These are phyloP conservation scores for Acestrorhynchus altus DNA, from an alignment of 2,797 vertebrate species.

Conservation along the genomic window DNA sequence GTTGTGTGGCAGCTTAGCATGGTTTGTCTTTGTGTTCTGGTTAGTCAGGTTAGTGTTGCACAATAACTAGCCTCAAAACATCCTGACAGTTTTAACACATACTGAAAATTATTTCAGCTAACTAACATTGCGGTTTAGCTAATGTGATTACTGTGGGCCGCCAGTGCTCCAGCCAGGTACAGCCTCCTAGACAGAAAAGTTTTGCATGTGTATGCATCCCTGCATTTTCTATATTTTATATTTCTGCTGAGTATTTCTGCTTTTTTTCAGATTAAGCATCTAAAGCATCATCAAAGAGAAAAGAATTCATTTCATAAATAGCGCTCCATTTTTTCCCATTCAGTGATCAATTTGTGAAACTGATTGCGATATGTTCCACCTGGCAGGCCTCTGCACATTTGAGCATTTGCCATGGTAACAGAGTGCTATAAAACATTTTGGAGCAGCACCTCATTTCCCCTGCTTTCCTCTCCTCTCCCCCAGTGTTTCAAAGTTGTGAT, in stretches of 20 bases:
- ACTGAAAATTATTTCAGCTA: too few species aligned
- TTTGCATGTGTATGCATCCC: too few species aligned
- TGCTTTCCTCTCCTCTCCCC: slow-evolving; percentile 49
- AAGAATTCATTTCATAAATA: slow-evolving; percentile 23
- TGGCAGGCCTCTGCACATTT: slow-evolving; percentile 64
- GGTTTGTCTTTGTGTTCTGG: too few species aligned
- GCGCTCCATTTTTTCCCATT: slow-evolving; percentile 22
- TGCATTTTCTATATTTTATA: too few species aligned
- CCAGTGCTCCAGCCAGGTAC: too few species aligned
- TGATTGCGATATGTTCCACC: slow-evolving; percentile 33
- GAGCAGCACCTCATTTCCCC: slow-evolving; percentile 65
- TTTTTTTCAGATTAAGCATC: background rate
- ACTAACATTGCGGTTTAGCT: too few species aligned
- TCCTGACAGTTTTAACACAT: too few species aligned
- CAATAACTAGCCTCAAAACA: too few species aligned
- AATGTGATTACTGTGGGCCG: too few species aligned
- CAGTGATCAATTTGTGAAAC: slow-evolving; percentile 29
- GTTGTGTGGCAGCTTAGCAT: too few species aligned
- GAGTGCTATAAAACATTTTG: slow-evolving; percentile 69
- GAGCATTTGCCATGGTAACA: slow-evolving; percentile 68
- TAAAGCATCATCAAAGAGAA: slow-evolving; percentile 18
- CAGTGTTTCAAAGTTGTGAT: slow-evolving; percentile 76
- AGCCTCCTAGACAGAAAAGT: too few species aligned
- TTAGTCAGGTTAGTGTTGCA: too few species aligned
- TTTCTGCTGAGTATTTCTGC: slow-evolving; percentile 43